Base-by-base conservation (phyloP, 2,113 vertebrate species). In the Ptyas mucosa region DNA sequence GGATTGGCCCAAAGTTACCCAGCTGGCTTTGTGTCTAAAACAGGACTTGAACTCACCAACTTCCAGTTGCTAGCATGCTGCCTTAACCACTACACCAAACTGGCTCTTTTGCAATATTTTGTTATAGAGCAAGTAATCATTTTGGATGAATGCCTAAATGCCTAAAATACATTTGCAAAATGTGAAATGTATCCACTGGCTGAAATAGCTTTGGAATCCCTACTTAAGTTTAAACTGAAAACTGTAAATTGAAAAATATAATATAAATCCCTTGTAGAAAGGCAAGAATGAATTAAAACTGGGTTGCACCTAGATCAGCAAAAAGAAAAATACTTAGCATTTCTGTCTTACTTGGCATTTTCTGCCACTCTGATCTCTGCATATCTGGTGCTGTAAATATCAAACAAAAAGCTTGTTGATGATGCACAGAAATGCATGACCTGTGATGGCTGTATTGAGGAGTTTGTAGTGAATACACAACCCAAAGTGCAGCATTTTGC, bases 401-500 rank as follows among this genome's bases (percentile, higher is more conserved):
- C 90, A 91, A 94, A 34, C 81, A 93, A 94, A 88, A 93, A 89
- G n/a, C 51, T 90, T 93, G 89, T 93, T 91, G 86, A n/a, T 46
- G n/a, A 0, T 0, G 52, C 81, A 75, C 54, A n/a, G 43, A 95
- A 90, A 55, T 49, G 29, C 49, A 43, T 93, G 92, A 52, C 43
- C 53, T 92, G 57, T 57, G 20, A 20, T 34, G 29, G 43, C 90
- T 86, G 23, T 52, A 89, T 8, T 23, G 58, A 81, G 43, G 55
- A 75, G 94, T 92, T 92, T 94, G 53, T 54, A 92, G 55, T 94
- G 89, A 95, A 94, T 93, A 81, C 91, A 64, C 90, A 94, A 89
- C 54, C 61, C 54, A 20, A 69, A 88, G 64, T 89, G 55, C 12
- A 88, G 46, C 29, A 88, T 89, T 94, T 87, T 69, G 29, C 15